Evolutionary conservation across 2,888 invertebrate genomes (phyloP), one percentile per base, ranked within the genome.

Genomic region (Stenichneumon culpator): DNA sequence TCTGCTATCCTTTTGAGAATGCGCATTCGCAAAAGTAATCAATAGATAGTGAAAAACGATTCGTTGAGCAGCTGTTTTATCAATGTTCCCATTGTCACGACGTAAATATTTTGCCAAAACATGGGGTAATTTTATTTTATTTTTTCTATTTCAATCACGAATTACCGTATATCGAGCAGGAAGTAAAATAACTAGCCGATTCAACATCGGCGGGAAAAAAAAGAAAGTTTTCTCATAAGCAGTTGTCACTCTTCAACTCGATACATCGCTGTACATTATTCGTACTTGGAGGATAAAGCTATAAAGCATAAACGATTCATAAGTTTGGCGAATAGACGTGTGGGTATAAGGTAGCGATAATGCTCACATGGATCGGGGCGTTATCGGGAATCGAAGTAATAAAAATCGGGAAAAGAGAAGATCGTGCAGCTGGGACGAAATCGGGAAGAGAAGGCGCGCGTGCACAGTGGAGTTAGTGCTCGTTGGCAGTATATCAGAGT

Each of bases 401-500:
- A 81, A 84, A 79, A 84, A 78, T 81, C 14, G 47, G 77, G 81
- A 65, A 78, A 74, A 72, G 68, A 47, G 74, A 57, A 78, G 65
- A 70, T 57, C 65, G 54, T 83, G 85, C 86, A 85, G 86, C 85
- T 87, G 86, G 75, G 83, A 80, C 81, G 54, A 79, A 79, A 77
- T 78, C 72, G 85, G 39, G n/a, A 60, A 47, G 47, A 81, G 80
- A 36, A 79, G 47, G 79, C 57, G 75, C 74, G 74, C 70, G 86
- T 80, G 72, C 73, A 78, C 69, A 74, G 25, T 68, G 73, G 79
- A 88, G 87, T 87, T 84, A 82, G 84, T 75, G 86, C 86, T 86
- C 86, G 87, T 87, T 88, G 86, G 87, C 87, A 85, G 88, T 88
- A 87, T 88, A 88, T 86, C 87, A 87, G 86, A 85, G 82, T 83